phyloP scores from a whole-genome alignment of 1,140 invertebrate species.

The Idris sp. region DNA sequence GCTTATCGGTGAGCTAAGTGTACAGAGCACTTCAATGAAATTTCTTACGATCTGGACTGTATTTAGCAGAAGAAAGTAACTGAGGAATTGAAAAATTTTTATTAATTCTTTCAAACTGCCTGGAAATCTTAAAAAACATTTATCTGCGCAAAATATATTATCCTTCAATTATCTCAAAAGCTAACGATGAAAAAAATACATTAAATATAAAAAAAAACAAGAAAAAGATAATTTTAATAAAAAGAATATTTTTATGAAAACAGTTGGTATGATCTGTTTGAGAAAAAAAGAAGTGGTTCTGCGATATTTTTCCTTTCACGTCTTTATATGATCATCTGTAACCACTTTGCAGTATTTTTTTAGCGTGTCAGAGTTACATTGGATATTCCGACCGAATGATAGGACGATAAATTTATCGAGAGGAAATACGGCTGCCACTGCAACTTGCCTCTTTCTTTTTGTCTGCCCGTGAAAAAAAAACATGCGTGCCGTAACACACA shows the following conservation, averaged over 20 bases:
- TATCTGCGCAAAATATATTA: too few relatives aligned
- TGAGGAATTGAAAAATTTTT: conserved; percentile 34
- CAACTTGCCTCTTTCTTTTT: conserved; percentile 39
- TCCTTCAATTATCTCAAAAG: too few relatives aligned
- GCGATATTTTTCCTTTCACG: conserved; percentile 1
- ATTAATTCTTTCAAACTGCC: too few relatives aligned
- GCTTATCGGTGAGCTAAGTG: conserved; percentile 53
- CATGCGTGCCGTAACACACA: too few relatives aligned
- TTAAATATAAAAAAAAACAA: too few relatives aligned
- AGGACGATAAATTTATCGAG: conserved; percentile 62
- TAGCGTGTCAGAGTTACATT: conserved; percentile 36
- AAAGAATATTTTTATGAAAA: too few relatives aligned
- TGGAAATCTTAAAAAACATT: too few relatives aligned
- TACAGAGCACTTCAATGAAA: conserved; percentile 47
- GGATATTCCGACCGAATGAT: conserved; percentile 59
- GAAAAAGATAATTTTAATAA: too few relatives aligned
- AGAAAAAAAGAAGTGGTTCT: too few relatives aligned
- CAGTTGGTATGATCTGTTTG: too few relatives aligned
- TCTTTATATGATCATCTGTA: conserved; percentile 25
- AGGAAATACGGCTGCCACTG: conserved; percentile 62
- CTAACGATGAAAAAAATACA: too few relatives aligned
- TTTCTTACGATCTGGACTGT: conserved; percentile 44
- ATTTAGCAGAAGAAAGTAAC: conserved; percentile 29
- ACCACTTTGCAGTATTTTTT: conserved; percentile 42
- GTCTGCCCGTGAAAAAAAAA: too few relatives aligned